These are phyloP conservation scores for Onychomys leucogaster DNA, from an alignment of 2,797 vertebrate genomes.

Conservation along the genomic window DNA sequence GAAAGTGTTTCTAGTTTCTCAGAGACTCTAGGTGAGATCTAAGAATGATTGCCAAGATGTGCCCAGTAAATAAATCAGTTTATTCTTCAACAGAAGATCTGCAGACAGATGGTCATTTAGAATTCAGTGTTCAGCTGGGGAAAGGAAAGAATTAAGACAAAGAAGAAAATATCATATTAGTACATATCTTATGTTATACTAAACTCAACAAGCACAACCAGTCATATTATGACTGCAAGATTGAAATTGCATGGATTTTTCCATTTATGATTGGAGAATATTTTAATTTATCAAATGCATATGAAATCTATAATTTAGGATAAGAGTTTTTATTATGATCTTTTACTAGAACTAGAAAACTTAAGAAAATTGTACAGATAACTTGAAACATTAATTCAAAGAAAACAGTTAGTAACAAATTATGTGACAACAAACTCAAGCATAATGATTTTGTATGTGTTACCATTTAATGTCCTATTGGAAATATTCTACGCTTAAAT, in stretches of 20 bases:
- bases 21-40: slow-evolving; percentile 83
- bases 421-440: not conserved
- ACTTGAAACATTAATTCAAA: not conserved
- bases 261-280: not conserved
- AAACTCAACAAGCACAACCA: not conserved
- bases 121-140: slow-evolving; percentile 78
- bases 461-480: not conserved
- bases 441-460: not conserved
- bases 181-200: not conserved
- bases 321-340: not conserved
- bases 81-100: slow-evolving; percentile 63
- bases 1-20: slow-evolving; percentile 88
- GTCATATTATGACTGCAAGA: not conserved
- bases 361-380: not conserved
- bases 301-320: not conserved
- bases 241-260: rapidly evolving
- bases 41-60: slow-evolving; percentile 83
- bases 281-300: not conserved
- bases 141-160: slow-evolving; percentile 69
- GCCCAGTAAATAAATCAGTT: slow-evolving; percentile 86
- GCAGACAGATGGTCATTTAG: slow-evolving; percentile 85
- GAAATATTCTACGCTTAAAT: not conserved
- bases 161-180: slow-evolving; percentile 45
- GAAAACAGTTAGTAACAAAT: not conserved
- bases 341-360: slow-evolving; percentile 11